Conservation (phyloP, 2,888 invertebrate species). For the Ichneumoninae sp. region DNA sequence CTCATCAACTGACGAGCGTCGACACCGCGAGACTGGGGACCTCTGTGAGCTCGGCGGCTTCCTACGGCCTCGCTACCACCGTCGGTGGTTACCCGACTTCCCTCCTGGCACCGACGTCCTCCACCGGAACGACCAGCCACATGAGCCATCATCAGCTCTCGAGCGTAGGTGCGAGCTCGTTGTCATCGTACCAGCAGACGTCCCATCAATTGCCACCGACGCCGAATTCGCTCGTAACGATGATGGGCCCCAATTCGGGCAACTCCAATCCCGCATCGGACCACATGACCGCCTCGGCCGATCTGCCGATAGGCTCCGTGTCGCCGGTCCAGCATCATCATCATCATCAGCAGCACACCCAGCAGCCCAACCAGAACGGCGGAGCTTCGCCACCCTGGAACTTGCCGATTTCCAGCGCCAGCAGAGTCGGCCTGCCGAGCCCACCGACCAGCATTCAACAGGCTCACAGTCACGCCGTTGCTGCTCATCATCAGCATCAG, state of each 20-base stretch:
- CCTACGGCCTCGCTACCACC: conserved; percentile 82
- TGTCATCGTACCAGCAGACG: conserved; percentile 85
- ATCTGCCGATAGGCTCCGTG: conserved; percentile 76
- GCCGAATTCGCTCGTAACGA: conserved; percentile 84
- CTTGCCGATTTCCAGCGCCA: conserved; percentile 72
- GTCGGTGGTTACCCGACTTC: conserved; percentile 85
- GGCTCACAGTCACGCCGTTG: conserved; percentile 72
- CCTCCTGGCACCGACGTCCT: conserved; percentile 83
- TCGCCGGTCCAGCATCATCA: conserved; percentile 77
- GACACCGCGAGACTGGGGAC: conserved; percentile 83
- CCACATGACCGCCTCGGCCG: conserved; percentile 73
- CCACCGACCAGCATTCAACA: conserved; percentile 76
- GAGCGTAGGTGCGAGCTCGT: conserved; percentile 82
- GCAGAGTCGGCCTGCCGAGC: conserved; percentile 75
- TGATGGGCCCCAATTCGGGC: conserved; percentile 85
- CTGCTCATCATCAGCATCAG: conserved; percentile 76
- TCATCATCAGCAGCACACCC: conserved; percentile 71
- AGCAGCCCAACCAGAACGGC: conserved; percentile 70
- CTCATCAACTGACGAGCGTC: conserved; percentile 79
- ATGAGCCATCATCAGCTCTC: conserved; percentile 84
- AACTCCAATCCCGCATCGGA: conserved; percentile 80
- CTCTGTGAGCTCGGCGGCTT: conserved; percentile 81
- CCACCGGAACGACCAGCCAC: conserved; percentile 86
- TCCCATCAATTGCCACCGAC: conserved; percentile 83
- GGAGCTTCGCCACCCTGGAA: conserved; percentile 79